Evolutionary conservation across 1,140 invertebrate genomes (phyloP).

Genomic region (Ctenoplectra terminalis): DNA sequence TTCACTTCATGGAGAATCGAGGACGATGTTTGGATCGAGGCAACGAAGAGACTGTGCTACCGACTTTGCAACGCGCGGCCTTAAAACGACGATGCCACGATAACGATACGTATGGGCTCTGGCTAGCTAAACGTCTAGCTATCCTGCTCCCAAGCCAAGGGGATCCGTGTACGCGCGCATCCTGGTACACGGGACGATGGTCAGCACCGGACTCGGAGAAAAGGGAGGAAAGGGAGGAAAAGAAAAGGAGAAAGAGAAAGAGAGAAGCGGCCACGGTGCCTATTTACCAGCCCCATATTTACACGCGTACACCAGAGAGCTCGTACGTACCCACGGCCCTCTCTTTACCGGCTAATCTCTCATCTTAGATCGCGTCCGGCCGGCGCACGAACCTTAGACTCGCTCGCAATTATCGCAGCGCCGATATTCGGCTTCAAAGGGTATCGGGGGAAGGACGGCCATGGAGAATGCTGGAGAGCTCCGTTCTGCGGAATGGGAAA

Average conservation of each 20-base stretch:
- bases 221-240: neutral
- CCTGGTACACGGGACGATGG: constrained; percentile 48
- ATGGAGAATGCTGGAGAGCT: neutral
- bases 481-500: constrained; percentile 24
- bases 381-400: constrained; percentile 45
- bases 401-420: constrained; percentile 49
- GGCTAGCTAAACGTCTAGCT: constrained; percentile 46
- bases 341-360: constrained; percentile 74
- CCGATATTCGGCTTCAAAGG: constrained; percentile 54
- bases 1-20: neutral
- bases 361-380: constrained; percentile 71
- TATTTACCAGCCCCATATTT: constrained; percentile 70
- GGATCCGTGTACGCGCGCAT: constrained; percentile 38
- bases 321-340: constrained; percentile 52
- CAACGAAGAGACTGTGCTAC: neutral
- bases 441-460: constrained; percentile 17
- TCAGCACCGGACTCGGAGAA: constrained; percentile 7
- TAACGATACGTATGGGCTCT: constrained; percentile 59
- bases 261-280: constrained; percentile 32
- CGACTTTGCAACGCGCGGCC: constrained; percentile 30
- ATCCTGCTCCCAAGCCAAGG: neutral
- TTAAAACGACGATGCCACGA: constrained; percentile 60
- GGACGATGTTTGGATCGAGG: neutral
- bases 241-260: neutral
- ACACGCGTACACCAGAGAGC: constrained; percentile 51